Evolutionary conservation across 1,140 invertebrate genomes (phyloP).

Genomic region (Fopius arisanus): DNA sequence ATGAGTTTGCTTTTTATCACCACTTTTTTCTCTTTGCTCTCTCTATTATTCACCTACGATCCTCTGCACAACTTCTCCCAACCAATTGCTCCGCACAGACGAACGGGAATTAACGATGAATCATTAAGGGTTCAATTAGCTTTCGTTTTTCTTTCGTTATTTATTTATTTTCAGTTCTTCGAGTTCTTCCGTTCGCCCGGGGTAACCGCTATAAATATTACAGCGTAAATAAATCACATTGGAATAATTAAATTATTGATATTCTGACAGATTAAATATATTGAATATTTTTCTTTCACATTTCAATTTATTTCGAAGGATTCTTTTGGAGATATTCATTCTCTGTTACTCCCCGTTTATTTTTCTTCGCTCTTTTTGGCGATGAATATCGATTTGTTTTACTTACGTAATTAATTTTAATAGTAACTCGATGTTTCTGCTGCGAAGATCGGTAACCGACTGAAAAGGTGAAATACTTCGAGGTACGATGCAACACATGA

Average conservation of each 20-base stretch:
- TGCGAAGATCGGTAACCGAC: slow-evolving; percentile 6
- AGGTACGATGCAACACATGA: neutral
- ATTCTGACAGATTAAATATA: no score
- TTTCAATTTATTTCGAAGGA: no score
- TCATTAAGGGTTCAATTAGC: slow-evolving; percentile 48
- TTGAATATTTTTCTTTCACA: no score
- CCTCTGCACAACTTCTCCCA: slow-evolving; percentile 25
- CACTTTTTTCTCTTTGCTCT: slow-evolving; percentile 6
- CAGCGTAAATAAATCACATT: no score
- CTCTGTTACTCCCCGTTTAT: no score
- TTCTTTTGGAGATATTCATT: no score
- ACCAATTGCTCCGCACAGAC: slow-evolving; percentile 37
- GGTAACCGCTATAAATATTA: no score
- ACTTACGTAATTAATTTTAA: neutral
- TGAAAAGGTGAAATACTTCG: neutral
- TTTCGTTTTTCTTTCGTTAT: slow-evolving; percentile 43
- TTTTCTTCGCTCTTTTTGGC: no score
- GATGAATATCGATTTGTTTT: neutral
- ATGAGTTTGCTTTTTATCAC: neutral
- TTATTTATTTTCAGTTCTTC: no score
- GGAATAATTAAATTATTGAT: no score
- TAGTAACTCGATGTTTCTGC: neutral
- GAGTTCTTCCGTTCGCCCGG: no score
- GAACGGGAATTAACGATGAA: slow-evolving; percentile 48
- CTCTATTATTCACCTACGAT: slow-evolving; percentile 7